Evolutionary conservation across 2,113 vertebrate genomes (phyloP), one percentile per base, ranked within the genome.

Genomic region (Centropus unirufus): DNA sequence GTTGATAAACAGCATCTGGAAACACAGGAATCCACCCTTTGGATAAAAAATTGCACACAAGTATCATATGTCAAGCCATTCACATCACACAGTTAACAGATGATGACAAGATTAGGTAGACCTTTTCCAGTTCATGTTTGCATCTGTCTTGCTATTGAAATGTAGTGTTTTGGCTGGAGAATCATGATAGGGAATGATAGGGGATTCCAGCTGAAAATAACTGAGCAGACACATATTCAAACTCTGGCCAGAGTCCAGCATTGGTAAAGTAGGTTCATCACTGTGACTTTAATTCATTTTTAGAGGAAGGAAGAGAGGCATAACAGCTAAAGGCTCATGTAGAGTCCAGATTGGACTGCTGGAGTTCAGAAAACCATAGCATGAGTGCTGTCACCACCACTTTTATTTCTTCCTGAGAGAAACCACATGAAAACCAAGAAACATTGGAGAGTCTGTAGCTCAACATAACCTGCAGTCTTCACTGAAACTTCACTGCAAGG

Each of bases 101-200:
- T 27, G 74, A 85, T 79, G 92, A 79, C 67, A 83, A 67, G 95
- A 74, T 93, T 17, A 89, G 90, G 83, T 55, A 89, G 94, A 94
- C 76, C 76, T 92, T 79, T 59, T 78, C 58, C 49, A 36, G 58
- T 67, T 61, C 40, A 3, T 46, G 42, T 58, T 69, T 69, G 64
- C 20, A 0, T 83, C 90, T 29, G 59, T 92, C 83, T 47, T 63
- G 67, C 75, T 73, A 63, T 58, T 46, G 58, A 90, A 69, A 39
- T 12, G 49, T 83, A 90, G 36, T 39, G 44, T 29, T 95, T 55
- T 80, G 88, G 42, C 63, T 88, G 46, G 42, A 46, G 46, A 73
- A 80, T 14, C 18, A 29, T 27, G 63, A 32, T 3, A 70, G 36
- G 47, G 86, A 63, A 62, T 8, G 42, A 83, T 36, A 89, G 88